Conservation (phyloP, 1,140 invertebrate species). For the Pygmarrhopalites habei region DNA sequence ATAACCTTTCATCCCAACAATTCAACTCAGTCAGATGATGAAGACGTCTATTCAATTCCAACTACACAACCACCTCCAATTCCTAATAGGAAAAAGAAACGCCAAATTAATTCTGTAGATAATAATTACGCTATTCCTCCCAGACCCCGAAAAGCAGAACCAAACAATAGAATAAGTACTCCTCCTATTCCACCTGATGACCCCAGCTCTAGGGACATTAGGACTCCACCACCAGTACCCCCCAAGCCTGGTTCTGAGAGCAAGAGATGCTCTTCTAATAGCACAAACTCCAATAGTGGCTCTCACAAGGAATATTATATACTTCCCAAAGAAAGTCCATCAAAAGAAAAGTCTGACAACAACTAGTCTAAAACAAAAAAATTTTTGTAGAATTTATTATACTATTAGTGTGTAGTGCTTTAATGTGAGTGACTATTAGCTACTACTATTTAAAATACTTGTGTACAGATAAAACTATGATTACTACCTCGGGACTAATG, state of each 20-base stretch:
- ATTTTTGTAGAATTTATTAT: too few relatives aligned
- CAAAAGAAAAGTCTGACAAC: too few relatives aligned
- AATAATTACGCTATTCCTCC: not conserved
- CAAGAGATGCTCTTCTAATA: not conserved
- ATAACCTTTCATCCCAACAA: too few relatives aligned
- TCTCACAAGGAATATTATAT: slow-evolving; percentile 13
- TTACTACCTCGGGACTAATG: too few relatives aligned
- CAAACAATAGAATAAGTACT: not conserved
- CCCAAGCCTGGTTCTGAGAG: slow-evolving; percentile 21
- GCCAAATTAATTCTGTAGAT: not conserved
- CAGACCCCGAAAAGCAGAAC: not conserved
- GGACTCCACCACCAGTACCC: slow-evolving; percentile 30
- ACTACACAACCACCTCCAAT: slow-evolving; percentile 18
- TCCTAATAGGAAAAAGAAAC: slow-evolving; percentile 19
- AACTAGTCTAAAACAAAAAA: too few relatives aligned
- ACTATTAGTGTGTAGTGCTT: too few relatives aligned
- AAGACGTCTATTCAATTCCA: slow-evolving; percentile 59
- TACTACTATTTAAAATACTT: too few relatives aligned
- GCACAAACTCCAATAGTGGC: not conserved
- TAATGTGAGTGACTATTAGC: too few relatives aligned
- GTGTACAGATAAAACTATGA: too few relatives aligned
- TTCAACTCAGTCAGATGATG: slow-evolving; percentile 48
- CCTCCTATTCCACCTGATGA: not conserved
- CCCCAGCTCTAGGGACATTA: not conserved
- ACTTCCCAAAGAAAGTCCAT: too few relatives aligned